Evolutionary conservation across 2,797 vertebrate species (phyloP), one percentile per base, ranked within the genome.

Genomic region (Gambusia yucatana): DNA sequence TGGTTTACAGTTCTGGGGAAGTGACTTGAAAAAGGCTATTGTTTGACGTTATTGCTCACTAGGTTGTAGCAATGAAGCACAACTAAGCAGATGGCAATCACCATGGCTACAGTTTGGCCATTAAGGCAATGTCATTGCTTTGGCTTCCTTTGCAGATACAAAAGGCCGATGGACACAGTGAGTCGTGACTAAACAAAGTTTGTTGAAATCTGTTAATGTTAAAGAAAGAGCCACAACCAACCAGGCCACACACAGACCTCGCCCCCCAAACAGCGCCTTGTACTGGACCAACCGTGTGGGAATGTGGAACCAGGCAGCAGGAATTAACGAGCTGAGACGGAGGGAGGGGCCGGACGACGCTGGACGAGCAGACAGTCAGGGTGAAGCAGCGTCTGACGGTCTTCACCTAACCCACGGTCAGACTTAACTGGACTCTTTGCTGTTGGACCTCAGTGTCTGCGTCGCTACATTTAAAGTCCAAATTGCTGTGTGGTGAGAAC

Each of bases 241-340:
- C 81, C 81, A 82, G 91, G 81, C 92, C 92, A 91, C 88, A 94
- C 85, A 87, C 86, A 87, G 55, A 82, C 87, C 77, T 85, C 78
- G 86, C 52, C 79, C n/a, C 39, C 85, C 73, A 41, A 91, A 88
- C 85, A 92, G 91, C 87, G 87, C 75, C 83, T 83, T 95, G 89
- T 94, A 84, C 85, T 22, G 47, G 86, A 88, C 84, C 84, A 86
- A 88, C 83, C 90, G 90, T 93, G 92, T 93, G 90, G 88, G 84
- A 87, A 94, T 92, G 93, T 94, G 94, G 92, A 95, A 94, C 92
- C 87, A 77, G 86, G 80, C 85, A 84, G 82, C 77, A 82, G 75
- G 87, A 89, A 90, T 94, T 94, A 94, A 95, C 90, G 85, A 91
- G 93, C 84, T 50, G 82, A 80, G 57, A 50, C 59, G 17, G 75